Evolutionary conservation across 2,113 vertebrate species (phyloP).

Genomic region (Thermophis baileyi): DNA sequence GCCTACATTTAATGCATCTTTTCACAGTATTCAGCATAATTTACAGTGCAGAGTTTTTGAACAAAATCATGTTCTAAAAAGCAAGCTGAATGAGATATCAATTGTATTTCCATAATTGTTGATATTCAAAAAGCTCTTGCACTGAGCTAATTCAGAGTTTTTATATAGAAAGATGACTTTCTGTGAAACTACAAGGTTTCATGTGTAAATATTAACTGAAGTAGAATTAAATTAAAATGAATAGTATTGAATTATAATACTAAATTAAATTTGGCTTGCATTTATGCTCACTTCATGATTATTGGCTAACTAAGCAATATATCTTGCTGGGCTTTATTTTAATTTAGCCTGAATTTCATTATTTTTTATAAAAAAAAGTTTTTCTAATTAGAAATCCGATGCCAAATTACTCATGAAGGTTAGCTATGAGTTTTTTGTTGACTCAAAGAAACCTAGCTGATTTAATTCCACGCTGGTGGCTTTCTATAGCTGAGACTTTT

Average conservation of each 20-base stretch:
- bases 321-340: constrained; percentile 8
- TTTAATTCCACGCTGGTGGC: neutral
- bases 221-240: constrained; percentile 57
- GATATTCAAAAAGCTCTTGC: constrained; percentile 33
- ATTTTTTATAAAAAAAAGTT: neutral
- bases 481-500: neutral
- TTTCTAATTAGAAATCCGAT: constrained; percentile 20
- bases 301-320: constrained; percentile 38
- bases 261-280: constrained; percentile 43
- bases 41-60: constrained; percentile 24
- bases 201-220: constrained; percentile 46
- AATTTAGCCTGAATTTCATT: constrained; percentile 4
- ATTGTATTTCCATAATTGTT: constrained; percentile 49
- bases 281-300: constrained; percentile 42
- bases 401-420: neutral
- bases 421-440: neutral
- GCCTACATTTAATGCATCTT: neutral
- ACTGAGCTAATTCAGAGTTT: constrained; percentile 36
- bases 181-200: constrained; percentile 31
- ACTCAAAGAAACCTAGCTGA: neutral
- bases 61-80: constrained; percentile 33
- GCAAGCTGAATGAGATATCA: constrained; percentile 37
- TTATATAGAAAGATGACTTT: constrained; percentile 39
- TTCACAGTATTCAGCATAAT: neutral
- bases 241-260: constrained; percentile 53